These are phyloP conservation scores for Amyelois transitella DNA, from an alignment of 1,140 invertebrate species.

Conservation along the genomic window DNA sequence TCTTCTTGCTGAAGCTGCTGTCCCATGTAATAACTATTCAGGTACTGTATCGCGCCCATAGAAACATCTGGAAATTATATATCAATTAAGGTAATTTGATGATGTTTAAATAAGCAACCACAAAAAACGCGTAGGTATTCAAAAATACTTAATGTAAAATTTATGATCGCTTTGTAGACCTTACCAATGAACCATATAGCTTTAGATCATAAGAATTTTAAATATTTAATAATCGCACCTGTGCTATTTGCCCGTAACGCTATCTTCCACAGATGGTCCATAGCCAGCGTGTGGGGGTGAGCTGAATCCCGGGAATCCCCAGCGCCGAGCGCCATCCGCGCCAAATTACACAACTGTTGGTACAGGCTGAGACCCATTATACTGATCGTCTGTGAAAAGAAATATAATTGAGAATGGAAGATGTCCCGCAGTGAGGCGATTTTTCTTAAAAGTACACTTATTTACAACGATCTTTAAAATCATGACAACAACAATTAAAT, in stretches of 20 bases:
- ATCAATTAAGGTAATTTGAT: neutral
- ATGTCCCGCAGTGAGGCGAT: no score
- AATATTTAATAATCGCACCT: no score
- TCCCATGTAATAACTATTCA: slow-evolving; percentile 95
- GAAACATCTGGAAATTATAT: slow-evolving; percentile 83
- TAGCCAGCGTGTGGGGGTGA: slow-evolving; percentile 82
- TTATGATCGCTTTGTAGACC: no score
- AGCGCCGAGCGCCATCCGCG: slow-evolving; percentile 79
- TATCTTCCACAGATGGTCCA: slow-evolving; percentile 96
- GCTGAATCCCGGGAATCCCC: slow-evolving; percentile 69
- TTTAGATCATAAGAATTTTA: no score
- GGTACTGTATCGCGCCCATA: slow-evolving; percentile 93
- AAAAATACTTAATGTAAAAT: neutral
- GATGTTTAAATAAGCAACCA: neutral
- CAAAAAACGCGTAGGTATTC: neutral
- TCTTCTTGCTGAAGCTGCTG: slow-evolving; percentile 91
- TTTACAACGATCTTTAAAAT: no score
- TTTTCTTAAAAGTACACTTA: no score
- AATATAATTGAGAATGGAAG: no score
- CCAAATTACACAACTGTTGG: slow-evolving; percentile 91
- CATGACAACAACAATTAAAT: slow-evolving; percentile 12
- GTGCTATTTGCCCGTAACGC: slow-evolving; percentile 91
- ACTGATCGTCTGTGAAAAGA: slow-evolving; percentile 79
- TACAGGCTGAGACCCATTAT: slow-evolving; percentile 93
- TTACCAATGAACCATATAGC: no score